A percentile compares a stretch with the other conserved stretches of the same genome.
phyloP scores from a whole-genome alignment of 2,888 invertebrate genomes.

The Oscheius sp. region DNA sequence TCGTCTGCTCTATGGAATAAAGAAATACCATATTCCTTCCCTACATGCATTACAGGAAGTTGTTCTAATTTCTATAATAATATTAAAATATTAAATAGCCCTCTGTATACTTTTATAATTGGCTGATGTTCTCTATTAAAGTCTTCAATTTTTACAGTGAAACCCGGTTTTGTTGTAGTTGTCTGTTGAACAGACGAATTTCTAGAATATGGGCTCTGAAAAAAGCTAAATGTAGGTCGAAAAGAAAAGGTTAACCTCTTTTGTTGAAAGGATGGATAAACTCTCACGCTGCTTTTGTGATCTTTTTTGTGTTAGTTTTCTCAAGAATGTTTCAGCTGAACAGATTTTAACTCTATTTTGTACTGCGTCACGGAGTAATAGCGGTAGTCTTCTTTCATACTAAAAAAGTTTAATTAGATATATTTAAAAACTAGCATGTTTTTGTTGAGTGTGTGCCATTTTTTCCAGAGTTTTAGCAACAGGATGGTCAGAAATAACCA shows the following conservation, averaged over 20 bases:
- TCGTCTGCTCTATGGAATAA: background rate
- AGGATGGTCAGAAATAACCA: slow-evolving; percentile 27
- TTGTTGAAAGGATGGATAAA: background rate
- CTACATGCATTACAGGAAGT: background rate
- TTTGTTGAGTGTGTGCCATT: background rate
- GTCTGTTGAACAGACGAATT: background rate
- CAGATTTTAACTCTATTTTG: background rate
- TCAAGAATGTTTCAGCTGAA: slow-evolving; percentile 1
- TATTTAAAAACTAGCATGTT: background rate
- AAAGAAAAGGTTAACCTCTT: background rate
- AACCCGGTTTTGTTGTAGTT: background rate
- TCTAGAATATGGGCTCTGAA: background rate
- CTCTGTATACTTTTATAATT: too few species aligned
- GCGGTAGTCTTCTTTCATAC: background rate
- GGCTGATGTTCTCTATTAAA: background rate
- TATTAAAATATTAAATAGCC: background rate
- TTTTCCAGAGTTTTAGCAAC: background rate
- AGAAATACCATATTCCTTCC: slow-evolving; percentile 2
- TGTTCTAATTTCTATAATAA: background rate
- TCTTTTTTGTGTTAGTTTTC: background rate
- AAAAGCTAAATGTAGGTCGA: background rate
- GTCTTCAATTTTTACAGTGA: background rate
- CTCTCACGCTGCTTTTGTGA: background rate
- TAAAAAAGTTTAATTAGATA: background rate
- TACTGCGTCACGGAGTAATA: slow-evolving; percentile 10